Base-by-base conservation (phyloP, 2,888 invertebrate genomes). In the Orchesella flavescens region DNA sequence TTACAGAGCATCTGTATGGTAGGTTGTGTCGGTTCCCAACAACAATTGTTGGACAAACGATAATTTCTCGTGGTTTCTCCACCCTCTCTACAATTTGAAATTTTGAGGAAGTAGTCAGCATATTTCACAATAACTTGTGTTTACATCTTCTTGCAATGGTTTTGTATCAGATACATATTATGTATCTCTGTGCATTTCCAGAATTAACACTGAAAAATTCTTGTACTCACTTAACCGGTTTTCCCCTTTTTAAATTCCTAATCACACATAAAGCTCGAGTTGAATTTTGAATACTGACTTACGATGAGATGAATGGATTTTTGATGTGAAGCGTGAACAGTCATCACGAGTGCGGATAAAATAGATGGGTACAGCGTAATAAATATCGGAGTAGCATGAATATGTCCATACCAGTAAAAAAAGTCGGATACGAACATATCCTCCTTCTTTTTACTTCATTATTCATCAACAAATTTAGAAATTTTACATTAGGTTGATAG, bases 201-300 rank as follows among this genome's bases (percentile, higher is more conserved):
- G 49, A 68, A 68, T 68, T 49, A 68, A 17, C 43, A 4, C 15
- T 10, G 44, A 44, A 65, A 68, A 68, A 68, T 68, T 44, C 66
- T 12, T 49, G 15, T 21, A 68, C 68, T 68, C 49, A 49, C 68
- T 68, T 19, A 68, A 68, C 68, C 68, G 68, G 68, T 68, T 68
- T 68, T 59, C 17, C 49, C 17, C 34, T n/a, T 68, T 68, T 68
- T 68, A 21, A 68, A 68, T 68, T 49, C 68, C 49, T 68, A 68
- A 68, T 68, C 68, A 23, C 49, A 68, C 68, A 23, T 46, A 49
- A 15, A 13, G 4, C 7, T 43, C 44, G 34, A 19, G 49, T 49
- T 19, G 68, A 49, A 68, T 66, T 44, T 23, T 24, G 44, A 65
- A 17, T 65, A 1, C 9, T 61, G 61, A 43, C 65, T 65, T 43